phyloP scores from a whole-genome alignment of 2,113 vertebrate genomes.

The Corapipo altera region DNA sequence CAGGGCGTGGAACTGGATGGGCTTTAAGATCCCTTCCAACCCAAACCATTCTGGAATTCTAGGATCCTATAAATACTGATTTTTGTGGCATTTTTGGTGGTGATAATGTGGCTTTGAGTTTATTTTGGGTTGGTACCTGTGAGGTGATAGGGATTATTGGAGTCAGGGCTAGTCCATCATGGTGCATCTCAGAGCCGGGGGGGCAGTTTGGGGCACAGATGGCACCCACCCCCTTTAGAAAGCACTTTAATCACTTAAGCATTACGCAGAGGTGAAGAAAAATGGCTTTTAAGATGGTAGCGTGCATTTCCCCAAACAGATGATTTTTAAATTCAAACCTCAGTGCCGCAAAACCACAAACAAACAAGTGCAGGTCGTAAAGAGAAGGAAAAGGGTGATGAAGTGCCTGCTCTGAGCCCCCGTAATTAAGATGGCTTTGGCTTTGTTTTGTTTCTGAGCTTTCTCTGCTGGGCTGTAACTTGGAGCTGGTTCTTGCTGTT shows the following conservation, averaged over 20 bases:
- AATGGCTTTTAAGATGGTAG: not conserved
- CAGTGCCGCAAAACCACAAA: not conserved
- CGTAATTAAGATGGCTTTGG: not conserved
- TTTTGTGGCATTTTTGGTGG: not conserved
- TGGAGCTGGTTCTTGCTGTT: not conserved
- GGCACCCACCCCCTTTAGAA: not conserved
- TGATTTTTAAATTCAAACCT: not conserved
- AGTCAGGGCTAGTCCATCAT: not conserved
- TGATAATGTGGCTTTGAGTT: not conserved
- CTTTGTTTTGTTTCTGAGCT: not conserved
- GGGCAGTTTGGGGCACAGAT: not conserved
- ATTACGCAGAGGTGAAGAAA: rapidly evolving
- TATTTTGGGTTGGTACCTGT: not conserved
- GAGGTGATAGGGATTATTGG: not conserved
- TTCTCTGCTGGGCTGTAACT: not conserved
- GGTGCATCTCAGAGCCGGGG: rapidly evolving
- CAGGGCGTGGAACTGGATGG: not conserved
- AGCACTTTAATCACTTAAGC: not conserved
- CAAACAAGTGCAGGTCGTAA: not conserved
- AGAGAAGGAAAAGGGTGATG: not conserved
- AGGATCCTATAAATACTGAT: not conserved
- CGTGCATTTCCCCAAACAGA: not conserved
- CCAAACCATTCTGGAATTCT: not conserved
- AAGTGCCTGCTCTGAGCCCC: rapidly evolving
- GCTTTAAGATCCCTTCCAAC: not conserved